A percentile compares a stretch with the other conserved stretches of the same genome.
These are phyloP conservation scores for Calcarius lapponicus DNA, from an alignment of 2,797 vertebrate genomes.

Conservation along the genomic window DNA sequence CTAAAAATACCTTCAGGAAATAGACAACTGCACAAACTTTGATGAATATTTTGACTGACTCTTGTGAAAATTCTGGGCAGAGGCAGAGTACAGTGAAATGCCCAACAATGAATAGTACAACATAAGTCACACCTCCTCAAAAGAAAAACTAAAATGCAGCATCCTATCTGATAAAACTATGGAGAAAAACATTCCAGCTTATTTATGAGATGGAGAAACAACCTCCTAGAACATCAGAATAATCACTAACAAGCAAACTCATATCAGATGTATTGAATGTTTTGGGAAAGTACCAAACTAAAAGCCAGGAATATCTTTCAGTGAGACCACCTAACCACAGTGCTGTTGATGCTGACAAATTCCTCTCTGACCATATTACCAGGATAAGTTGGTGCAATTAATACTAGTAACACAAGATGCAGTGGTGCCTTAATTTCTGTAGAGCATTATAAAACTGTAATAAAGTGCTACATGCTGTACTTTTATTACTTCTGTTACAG, in stretches of 20 bases:
- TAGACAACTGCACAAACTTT: neutral
- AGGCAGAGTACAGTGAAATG: neutral
- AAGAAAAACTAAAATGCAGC: neutral
- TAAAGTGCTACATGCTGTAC: neutral
- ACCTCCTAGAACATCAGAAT: neutral
- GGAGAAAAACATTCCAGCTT: neutral
- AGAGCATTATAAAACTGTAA: neutral
- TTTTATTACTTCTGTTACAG: neutral
- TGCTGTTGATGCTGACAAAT: neutral
- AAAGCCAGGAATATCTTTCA: neutral
- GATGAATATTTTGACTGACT: neutral
- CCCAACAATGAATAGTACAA: neutral
- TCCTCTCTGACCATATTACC: neutral
- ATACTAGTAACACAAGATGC: neutral
- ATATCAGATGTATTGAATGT: neutral
- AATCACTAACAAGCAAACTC: neutral
- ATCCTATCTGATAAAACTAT: neutral
- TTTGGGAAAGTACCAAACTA: neutral
- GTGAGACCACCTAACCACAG: neutral
- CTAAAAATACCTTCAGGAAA: slow-evolving; percentile 40
- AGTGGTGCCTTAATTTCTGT: neutral
- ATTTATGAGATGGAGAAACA: neutral
- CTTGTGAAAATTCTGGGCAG: neutral
- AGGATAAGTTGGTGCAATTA: neutral
- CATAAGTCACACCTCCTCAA: neutral